phyloP scores from a whole-genome alignment of 2,113 vertebrate genomes.

The Burhinus oedicnemus region DNA sequence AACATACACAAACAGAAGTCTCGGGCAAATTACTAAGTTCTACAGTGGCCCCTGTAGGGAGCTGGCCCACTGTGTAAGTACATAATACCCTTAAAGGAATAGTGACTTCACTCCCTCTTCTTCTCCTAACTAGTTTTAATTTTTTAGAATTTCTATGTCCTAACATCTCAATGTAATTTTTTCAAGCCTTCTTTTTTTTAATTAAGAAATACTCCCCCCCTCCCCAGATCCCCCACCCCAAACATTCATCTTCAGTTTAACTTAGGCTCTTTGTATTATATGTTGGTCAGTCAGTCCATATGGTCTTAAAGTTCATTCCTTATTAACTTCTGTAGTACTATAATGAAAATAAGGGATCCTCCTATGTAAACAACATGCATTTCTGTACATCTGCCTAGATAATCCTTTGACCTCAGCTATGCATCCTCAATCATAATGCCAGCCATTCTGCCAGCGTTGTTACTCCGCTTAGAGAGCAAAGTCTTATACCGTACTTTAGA shows the following conservation, averaged over 20 bases:
- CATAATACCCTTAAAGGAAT: not conserved
- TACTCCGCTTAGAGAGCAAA: not conserved
- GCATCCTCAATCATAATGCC: not conserved
- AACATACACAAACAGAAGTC: not conserved
- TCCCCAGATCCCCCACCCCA: not conserved
- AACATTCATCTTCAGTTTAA: not conserved
- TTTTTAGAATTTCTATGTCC: not conserved
- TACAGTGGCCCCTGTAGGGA: not conserved
- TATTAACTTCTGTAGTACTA: not conserved
- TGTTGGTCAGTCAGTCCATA: not conserved
- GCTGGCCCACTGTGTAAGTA: not conserved
- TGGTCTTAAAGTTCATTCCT: not conserved
- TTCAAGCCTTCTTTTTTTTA: not conserved
- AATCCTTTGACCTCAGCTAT: not conserved
- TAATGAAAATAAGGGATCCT: not conserved
- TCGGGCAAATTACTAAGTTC: not conserved
- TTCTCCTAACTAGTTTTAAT: not conserved
- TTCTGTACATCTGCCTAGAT: not conserved
- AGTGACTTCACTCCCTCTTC: not conserved
- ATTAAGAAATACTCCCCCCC: not conserved
- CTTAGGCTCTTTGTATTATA: not conserved
- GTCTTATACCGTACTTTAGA: not conserved
- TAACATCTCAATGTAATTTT: not conserved
- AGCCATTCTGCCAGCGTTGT: not conserved
- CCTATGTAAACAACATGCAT: not conserved